Percentiles rank a stretch among this genome's conserved stretches.
phyloP scores from a whole-genome alignment of 2,113 vertebrate genomes.

The Mola mola region DNA sequence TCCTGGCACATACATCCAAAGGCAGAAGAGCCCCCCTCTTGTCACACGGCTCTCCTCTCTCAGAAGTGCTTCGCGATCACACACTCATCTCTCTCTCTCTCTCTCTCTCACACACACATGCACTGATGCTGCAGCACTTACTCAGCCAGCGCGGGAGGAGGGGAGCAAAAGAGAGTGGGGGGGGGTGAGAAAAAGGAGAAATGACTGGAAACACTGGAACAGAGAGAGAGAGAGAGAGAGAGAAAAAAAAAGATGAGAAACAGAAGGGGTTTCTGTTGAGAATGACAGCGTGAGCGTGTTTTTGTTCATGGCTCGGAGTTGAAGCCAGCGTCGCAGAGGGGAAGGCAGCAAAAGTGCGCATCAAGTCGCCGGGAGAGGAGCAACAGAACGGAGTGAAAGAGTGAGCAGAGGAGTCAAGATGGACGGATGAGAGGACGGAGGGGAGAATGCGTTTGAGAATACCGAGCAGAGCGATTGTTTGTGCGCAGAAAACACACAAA shows the following conservation, averaged over 20 bases:
- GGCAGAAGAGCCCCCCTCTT: constrained; percentile 67
- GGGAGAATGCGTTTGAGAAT: neutral
- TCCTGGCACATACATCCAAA: constrained; percentile 72
- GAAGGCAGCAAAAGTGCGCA: constrained; percentile 46
- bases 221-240: neutral
- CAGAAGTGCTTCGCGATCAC: constrained; percentile 69
- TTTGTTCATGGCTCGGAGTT: constrained; percentile 24
- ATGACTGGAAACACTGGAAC: constrained; percentile 60
- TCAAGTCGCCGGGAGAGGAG: constrained; percentile 49
- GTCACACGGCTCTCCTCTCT: constrained; percentile 65
- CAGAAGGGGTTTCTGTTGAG: constrained; percentile 24
- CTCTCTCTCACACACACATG: constrained; percentile 63
- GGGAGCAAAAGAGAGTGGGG: constrained; percentile 66
- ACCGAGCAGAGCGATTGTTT: too few relatives aligned
- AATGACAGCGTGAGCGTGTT: constrained; percentile 25
- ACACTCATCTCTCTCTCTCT: constrained; percentile 51
- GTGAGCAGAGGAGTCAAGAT: constrained; percentile 51
- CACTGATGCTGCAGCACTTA: constrained; percentile 82
- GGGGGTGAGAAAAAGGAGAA: constrained; percentile 30
- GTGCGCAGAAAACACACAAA: constrained; percentile 39
- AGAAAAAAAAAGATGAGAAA: constrained; percentile 25
- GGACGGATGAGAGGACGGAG: constrained; percentile 35
- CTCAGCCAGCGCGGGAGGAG: constrained; percentile 74
- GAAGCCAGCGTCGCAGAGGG: constrained; percentile 6
- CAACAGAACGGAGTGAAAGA: constrained; percentile 26